These are phyloP conservation scores for Drosophila colorata DNA, from an alignment of 2,888 invertebrate genomes.

Conservation along the genomic window DNA sequence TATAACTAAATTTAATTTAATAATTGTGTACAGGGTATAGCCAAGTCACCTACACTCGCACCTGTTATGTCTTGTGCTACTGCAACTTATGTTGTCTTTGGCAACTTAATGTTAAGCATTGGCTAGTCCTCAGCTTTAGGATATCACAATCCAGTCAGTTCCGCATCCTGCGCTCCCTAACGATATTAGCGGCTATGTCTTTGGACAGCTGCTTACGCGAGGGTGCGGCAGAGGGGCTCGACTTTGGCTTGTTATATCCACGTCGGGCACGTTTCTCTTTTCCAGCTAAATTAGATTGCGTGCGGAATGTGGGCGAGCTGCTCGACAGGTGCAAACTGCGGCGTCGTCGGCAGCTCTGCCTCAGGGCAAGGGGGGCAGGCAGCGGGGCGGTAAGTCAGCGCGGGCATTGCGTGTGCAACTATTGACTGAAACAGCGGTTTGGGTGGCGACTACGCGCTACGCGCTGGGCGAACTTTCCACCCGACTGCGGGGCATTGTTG, in stretches of 20 bases:
- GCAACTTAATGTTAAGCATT: constrained; percentile 31
- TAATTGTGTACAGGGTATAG: neutral
- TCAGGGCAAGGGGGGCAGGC: neutral
- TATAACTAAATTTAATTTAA: no score
- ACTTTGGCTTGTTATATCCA: constrained; percentile 47
- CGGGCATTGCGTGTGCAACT: constrained; percentile 49
- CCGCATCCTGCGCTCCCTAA: constrained; percentile 28
- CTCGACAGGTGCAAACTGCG: constrained; percentile 67
- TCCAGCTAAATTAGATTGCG: constrained; percentile 72
- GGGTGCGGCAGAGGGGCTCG: neutral
- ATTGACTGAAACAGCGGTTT: constrained; percentile 18
- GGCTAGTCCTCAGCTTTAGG: constrained; percentile 21
- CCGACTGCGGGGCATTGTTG: neutral
- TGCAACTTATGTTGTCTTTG: constrained; percentile 12
- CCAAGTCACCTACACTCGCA: neutral
- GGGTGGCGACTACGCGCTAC: neutral
- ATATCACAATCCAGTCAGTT: constrained; percentile 29
- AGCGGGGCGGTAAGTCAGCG: constrained; percentile 34
- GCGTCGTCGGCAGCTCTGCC: constrained; percentile 36
- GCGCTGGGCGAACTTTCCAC: constrained; percentile 7
- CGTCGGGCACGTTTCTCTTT: constrained; percentile 63
- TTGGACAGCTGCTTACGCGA: neutral
- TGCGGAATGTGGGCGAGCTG: constrained; percentile 63
- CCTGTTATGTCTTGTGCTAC: neutral
- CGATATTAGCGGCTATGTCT: constrained; percentile 44